Conservation (phyloP, 2,113 vertebrate species). For the Nanorana parkeri region DNA sequence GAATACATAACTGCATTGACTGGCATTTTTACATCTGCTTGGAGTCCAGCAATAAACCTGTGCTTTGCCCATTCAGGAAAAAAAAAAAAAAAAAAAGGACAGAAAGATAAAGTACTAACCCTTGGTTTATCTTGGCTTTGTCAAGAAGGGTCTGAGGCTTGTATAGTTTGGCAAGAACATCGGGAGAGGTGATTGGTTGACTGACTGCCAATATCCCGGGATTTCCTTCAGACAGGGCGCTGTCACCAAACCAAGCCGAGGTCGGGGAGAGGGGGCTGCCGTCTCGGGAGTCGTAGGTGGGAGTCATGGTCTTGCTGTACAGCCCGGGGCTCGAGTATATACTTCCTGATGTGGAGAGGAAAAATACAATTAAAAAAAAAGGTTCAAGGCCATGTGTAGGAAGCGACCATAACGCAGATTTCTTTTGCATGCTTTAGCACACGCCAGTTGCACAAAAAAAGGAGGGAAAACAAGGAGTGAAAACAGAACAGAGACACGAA, state of each 20-base stretch:
- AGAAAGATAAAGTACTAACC: constrained; percentile 76
- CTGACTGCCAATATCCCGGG: constrained; percentile 96
- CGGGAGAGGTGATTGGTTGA: constrained; percentile 93
- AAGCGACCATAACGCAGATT: constrained; percentile 31
- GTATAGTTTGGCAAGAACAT: constrained; percentile 94
- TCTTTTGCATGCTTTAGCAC: constrained; percentile 59
- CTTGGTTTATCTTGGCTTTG: constrained; percentile 99
- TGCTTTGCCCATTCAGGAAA: too few species aligned
- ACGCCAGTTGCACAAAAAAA: constrained; percentile 62
- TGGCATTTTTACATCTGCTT: not conserved
- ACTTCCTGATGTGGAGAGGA: too few species aligned
- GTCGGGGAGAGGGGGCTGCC: constrained; percentile 97
- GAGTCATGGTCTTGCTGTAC: constrained; percentile 99
- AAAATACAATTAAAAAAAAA: constrained; percentile 59
- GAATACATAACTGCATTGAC: too few species aligned
- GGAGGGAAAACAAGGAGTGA: constrained; percentile 63
- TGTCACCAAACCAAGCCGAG: constrained; percentile 97
- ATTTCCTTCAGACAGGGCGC: constrained; percentile 96
- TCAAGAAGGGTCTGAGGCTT: constrained; percentile 96
- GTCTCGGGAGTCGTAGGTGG: constrained; percentile 95
- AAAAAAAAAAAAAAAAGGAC: not conserved
- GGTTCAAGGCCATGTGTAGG: not conserved
- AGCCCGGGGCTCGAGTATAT: constrained; percentile 98
- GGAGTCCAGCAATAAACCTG: not conserved
- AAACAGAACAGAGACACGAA: constrained; percentile 62